Evolutionary conservation across 2,888 invertebrate genomes (phyloP).

Genomic region (Drosophila mulleri): DNA sequence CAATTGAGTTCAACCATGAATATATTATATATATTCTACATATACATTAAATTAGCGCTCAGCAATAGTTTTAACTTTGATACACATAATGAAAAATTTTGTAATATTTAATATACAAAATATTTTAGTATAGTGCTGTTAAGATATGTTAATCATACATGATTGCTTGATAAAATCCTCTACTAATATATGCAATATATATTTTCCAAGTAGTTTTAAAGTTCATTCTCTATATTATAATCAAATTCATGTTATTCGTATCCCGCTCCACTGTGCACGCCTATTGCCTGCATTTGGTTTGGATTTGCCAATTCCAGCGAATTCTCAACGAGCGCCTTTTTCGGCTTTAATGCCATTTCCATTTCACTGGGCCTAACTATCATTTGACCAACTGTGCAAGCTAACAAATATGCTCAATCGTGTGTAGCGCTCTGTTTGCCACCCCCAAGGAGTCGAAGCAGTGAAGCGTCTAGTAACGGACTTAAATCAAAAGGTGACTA

Average conservation of each 20-base stretch:
- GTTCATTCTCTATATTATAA: not conserved
- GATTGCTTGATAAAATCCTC: no score
- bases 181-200: no score
- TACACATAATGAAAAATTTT: no score
- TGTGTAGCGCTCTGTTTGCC: not conserved
- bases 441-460: slow-evolving; percentile 12
- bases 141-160: no score
- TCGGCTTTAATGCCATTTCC: slow-evolving; percentile 22
- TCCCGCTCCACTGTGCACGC: slow-evolving; percentile 37
- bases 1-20: no score
- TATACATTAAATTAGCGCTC: no score
- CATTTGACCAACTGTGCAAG: slow-evolving; percentile 28
- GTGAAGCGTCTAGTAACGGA: slow-evolving; percentile 27
- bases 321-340: slow-evolving; percentile 11
- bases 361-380: slow-evolving; percentile 23
- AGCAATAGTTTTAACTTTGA: no score
- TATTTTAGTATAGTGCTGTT: no score
- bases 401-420: slow-evolving; percentile 15
- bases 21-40: no score
- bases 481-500: slow-evolving; percentile 83
- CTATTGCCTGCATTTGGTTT: not conserved
- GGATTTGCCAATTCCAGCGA: slow-evolving; percentile 20
- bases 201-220: no score
- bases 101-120: no score
- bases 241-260: not conserved